Base-by-base conservation (phyloP, 2,888 invertebrate genomes). In the Drosophila lutescens region DNA sequence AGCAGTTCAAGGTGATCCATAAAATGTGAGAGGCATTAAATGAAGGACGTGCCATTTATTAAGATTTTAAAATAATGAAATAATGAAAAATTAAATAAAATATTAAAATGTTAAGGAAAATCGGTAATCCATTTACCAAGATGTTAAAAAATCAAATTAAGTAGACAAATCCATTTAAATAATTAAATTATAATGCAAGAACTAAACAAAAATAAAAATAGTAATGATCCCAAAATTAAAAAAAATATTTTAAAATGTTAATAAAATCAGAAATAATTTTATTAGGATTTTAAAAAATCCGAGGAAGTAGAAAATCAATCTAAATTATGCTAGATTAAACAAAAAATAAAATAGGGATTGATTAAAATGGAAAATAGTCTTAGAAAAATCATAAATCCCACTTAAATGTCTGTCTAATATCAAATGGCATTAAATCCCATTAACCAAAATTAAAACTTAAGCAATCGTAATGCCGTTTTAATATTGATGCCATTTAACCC, bases 1-100 rank as follows among this genome's bases (percentile, higher is more conserved):
- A 26, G 12, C n/a, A 34, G n/a, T 49, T 47, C 26, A 54, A 40
- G 57, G 51, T 38, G 13, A 13, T 6, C 30, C 13, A 13, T 40
- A 4, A 51, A 51, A 10, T 34, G 15, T 8, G 23, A 6, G 12
- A 23, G 40, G 5, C 15, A 26, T 30, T 54, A 30, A 40, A 8
- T 3, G 2, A 54, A 30, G 26, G 26, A 40, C 15, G 8, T 20
- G 15, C 17, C 43, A 1, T 17, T 12, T 17, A 17, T 43, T 43
- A 12, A 20, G 17, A 44, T 44, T 47, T 5, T 2, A 5, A 46
- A 26, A 13, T 13, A n/a, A 8, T 0, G n/a, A 26, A 46, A 3
- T 0, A 20, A 20, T 20, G 20, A 20, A 20, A 20, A 20, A 26
- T 6, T 26, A 6, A 6, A 26, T 26, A 4, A 26, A 26, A 26